These are phyloP conservation scores for Drosophila biarmipes DNA, from an alignment of 1,140 invertebrate genomes.

Conservation along the genomic window DNA sequence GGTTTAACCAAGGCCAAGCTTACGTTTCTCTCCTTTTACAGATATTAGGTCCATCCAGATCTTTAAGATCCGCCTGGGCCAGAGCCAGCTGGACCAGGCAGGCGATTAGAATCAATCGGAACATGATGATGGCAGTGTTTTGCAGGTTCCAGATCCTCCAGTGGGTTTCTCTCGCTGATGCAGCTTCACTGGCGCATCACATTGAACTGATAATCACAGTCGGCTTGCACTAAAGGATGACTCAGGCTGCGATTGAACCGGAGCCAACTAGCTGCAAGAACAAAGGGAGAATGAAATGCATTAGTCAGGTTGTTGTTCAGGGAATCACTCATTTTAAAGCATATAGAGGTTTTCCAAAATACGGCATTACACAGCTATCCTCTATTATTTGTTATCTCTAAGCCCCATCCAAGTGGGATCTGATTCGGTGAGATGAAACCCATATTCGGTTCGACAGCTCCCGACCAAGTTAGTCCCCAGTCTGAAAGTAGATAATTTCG, in stretches of 20 bases:
- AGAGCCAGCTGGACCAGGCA: conserved; percentile 31
- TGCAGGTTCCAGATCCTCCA: neutral
- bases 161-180: conserved; percentile 13
- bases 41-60: conserved; percentile 71
- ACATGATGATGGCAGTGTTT: conserved; percentile 37
- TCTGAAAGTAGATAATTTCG: conserved; percentile 42
- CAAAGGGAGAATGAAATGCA: conserved; percentile 18
- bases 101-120: conserved; percentile 27
- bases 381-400: too few relatives aligned
- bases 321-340: neutral
- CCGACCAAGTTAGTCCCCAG: neutral
- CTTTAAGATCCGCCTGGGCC: conserved; percentile 51
- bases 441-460: too few relatives aligned
- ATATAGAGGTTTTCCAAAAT: neutral
- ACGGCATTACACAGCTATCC: neutral
- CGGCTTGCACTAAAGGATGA: conserved; percentile 7
- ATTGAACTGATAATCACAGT: conserved; percentile 19
- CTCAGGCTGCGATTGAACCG: conserved; percentile 18
- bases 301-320: neutral
- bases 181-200: conserved; percentile 41
- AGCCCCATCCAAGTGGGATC: neutral
- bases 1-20: neutral
- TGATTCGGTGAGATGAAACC: neutral
- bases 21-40: conserved; percentile 76
- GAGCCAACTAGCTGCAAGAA: conserved; percentile 7